A percentile compares a stretch with the other conserved stretches of the same genome.
These are phyloP conservation scores for Ochotona princeps DNA, from an alignment of 2,113 vertebrate genomes.

Conservation along the genomic window DNA sequence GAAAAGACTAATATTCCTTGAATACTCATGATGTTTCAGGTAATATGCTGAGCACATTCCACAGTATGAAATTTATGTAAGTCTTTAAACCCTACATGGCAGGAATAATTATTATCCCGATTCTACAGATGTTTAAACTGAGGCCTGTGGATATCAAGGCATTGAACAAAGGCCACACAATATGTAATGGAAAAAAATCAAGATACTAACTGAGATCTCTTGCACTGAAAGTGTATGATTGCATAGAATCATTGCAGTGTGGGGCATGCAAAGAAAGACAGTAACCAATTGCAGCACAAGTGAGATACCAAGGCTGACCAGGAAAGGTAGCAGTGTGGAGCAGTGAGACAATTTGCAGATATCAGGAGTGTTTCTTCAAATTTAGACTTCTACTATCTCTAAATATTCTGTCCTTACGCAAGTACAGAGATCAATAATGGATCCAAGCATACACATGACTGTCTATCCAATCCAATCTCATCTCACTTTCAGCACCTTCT, in stretches of 20 bases:
- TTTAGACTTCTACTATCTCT: not conserved
- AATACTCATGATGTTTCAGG: not conserved
- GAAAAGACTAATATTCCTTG: not conserved
- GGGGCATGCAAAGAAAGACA: not conserved
- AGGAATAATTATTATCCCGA: not conserved
- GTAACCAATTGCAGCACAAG: not conserved
- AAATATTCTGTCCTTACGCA: not conserved
- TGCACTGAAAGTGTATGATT: not conserved
- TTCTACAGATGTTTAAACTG: constrained; percentile 9
- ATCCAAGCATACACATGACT: not conserved
- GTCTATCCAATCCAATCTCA: not conserved
- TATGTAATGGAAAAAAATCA: not conserved
- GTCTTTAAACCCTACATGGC: not conserved
- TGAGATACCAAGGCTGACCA: not conserved
- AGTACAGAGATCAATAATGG: not conserved
- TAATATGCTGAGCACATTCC: not conserved
- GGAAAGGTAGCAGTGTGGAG: not conserved
- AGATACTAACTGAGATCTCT: not conserved
- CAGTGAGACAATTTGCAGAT: not conserved
- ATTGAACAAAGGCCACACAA: not conserved
- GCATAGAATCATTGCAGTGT: not conserved
- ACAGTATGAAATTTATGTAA: not conserved
- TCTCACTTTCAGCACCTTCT: not conserved
- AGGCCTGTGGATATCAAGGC: not conserved
- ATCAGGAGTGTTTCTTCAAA: not conserved